Evolutionary conservation across 2,888 invertebrate species (phyloP), one percentile per base, ranked within the genome.

Genomic region (Cerastis leucographa): DNA sequence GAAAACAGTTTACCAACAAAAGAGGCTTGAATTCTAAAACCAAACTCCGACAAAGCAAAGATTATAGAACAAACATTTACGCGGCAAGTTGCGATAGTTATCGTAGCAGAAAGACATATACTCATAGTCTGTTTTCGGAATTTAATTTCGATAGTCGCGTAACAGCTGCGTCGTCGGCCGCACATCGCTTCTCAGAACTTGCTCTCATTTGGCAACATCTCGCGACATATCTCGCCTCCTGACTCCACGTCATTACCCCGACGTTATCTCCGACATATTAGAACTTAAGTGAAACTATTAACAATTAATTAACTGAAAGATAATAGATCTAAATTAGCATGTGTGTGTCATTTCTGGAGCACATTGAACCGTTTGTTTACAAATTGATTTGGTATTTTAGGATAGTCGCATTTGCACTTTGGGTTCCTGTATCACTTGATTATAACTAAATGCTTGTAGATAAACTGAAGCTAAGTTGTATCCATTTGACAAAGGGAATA

Each of bases 171-270:
- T 12, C 51, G 46, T 35, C 83, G 69, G 51, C 62, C 62, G 82
- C 68, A 85, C 71, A 78, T 78, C 80, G 68, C 22, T 89, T 88
- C 87, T 83, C 42, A 76, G 89, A 88, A 89, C 12, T 84, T 75
- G 81, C 70, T 81, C 87, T 84, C 79, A 87, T 88, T 89, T 87
- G 84, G 85, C 86, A 83, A 77, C 76, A 73, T 61, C 71, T 73
- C 71, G 75, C 79, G 82, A 76, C 80, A 83, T 74, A 83, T 84
- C 80, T 75, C 74, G 70, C 72, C 64, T 59, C 70, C 73, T 76
- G 78, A 84, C 76, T 84, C 68, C 79, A 72, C 75, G 74, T 65
- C 74, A 83, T 86, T 85, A 82, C 66, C 46, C 40, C n/a, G 22
- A 44, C 59, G 71, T 71, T 84, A 85, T 78, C 84, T 49, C 40